Conservation (phyloP, 2,113 vertebrate species). For the Dissostichus mawsoni region DNA sequence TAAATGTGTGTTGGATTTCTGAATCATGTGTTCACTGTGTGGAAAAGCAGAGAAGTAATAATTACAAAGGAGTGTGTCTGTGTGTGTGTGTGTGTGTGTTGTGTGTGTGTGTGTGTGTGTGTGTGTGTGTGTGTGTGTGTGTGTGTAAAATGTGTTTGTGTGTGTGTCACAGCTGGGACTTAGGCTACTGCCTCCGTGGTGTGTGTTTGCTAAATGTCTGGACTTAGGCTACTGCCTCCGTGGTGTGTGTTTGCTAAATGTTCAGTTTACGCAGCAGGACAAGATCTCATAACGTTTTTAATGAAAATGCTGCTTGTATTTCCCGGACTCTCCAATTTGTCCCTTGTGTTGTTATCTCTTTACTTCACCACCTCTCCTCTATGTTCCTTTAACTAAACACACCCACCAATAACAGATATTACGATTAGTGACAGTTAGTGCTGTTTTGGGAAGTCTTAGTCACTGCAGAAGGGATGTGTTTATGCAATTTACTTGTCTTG, state of each 20-base stretch:
- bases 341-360: not conserved
- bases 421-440: not conserved
- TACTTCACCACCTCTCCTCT: not conserved
- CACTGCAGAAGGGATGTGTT: constrained; percentile 25
- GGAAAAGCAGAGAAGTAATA: constrained; percentile 6
- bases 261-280: constrained; percentile 22
- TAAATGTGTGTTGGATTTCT: not conserved
- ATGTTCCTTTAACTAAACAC: not conserved
- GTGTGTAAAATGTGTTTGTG: too few relatives aligned
- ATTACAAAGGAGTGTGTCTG: not conserved
- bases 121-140: constrained; percentile 23
- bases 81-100: not conserved
- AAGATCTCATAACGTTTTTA: constrained; percentile 8
- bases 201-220: constrained; percentile 62
- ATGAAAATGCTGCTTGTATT: not conserved
- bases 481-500: not conserved
- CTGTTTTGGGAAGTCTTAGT: constrained; percentile 34
- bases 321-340: not conserved
- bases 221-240: constrained; percentile 23
- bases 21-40: constrained; percentile 29
- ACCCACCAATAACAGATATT: constrained; percentile 8
- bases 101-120: constrained; percentile 17
- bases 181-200: constrained; percentile 20
- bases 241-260: constrained; percentile 58
- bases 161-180: constrained; percentile 39